Evolutionary conservation across 2,888 invertebrate species (phyloP), one percentile per base, ranked within the genome.

Genomic region (Andrena trimmerana): DNA sequence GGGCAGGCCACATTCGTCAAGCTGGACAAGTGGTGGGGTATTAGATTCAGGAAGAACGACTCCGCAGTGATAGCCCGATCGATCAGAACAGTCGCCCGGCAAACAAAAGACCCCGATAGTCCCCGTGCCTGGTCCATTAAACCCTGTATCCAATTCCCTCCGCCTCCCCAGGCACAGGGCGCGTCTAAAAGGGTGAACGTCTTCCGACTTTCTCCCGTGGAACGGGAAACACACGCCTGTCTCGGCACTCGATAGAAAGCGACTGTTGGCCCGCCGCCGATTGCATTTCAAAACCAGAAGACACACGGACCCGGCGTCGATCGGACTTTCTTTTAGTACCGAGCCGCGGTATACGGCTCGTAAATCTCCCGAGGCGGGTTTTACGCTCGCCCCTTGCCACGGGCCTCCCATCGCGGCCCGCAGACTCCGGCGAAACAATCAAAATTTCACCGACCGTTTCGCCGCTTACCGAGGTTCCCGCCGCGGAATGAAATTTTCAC

Each of bases 381-480:
- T 42, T 42, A 42, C 42, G 42, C 42, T 42, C 42, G 13, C 42
- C 42, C 42, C 42, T 42, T 42, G 42, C 42, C 42, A 42, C 16
- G 4, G 1, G 13, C 42, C 42, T 42, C 42, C 42, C 13, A 42
- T 13, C 42, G 13, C 36, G 2, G 10, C 36, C 36, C 10, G 10
- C 36, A 36, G 33, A 5, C 16, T n/a, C 36, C 27, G 1, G 54
- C 5, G 60, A 67, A 67, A 69, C 48, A 29, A 80, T 80, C 42
- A 78, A 80, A 78, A 80, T 78, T 80, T 80, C 71, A 67, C 36
- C 78, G 54, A 31, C n/a, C 65, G 50, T 59, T 57, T 50, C 62
- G 50, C 36, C 69, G 69, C 69, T 66, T 62, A 60, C 60, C 66
- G 36, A 24, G n/a, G 29, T 57, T 36, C 33, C 54, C 33, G 54